These are phyloP conservation scores for Ochotona curzoniae DNA, from an alignment of 2,113 vertebrate genomes.

Conservation along the genomic window DNA sequence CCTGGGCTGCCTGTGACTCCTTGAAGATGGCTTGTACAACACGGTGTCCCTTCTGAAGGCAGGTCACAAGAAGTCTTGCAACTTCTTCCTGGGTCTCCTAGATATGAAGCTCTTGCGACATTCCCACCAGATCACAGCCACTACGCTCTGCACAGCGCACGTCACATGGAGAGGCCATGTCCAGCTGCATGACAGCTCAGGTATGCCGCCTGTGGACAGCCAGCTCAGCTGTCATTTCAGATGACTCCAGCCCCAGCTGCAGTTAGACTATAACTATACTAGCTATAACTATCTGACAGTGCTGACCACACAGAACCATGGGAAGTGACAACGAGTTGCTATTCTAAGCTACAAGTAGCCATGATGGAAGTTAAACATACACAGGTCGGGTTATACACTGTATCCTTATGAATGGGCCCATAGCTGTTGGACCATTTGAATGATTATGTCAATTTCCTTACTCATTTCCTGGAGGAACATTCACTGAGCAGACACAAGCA, in stretches of 20 bases:
- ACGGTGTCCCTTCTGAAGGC: not conserved
- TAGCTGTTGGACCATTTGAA: not conserved
- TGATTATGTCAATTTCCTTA: constrained; percentile 4
- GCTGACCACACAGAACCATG: not conserved
- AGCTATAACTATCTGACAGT: not conserved
- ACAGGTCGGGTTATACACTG: not conserved
- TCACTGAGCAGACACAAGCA: not conserved
- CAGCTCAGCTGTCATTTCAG: not conserved
- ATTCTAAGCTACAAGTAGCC: not conserved
- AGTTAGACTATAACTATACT: not conserved
- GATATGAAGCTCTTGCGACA: not conserved
- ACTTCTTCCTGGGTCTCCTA: not conserved
- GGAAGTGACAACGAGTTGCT: not conserved
- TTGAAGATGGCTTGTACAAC: not conserved
- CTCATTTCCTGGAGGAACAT: constrained; percentile 13
- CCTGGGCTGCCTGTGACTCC: not conserved
- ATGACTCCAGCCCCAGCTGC: not conserved
- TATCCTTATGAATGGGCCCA: not conserved
- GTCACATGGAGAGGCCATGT: not conserved
- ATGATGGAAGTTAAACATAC: not conserved
- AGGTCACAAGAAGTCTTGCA: not conserved
- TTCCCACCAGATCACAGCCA: not conserved
- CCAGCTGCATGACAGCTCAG: not conserved
- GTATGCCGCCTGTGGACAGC: not conserved
- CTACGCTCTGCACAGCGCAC: not conserved